phyloP scores from a whole-genome alignment of 1,140 invertebrate species.

The Euwallacea similis region DNA sequence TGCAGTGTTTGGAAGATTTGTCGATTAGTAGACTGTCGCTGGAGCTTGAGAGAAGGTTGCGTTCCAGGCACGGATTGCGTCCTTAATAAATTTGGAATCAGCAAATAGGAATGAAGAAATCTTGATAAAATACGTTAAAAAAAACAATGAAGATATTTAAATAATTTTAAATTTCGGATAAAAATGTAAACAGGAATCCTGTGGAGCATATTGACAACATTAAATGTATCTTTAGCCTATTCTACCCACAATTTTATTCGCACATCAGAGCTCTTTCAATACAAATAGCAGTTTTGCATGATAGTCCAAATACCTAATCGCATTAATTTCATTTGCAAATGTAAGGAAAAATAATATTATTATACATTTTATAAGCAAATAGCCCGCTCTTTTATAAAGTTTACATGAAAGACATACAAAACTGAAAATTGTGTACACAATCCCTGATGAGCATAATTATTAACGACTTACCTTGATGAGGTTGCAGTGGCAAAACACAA shows the following conservation, averaged over 20 bases:
- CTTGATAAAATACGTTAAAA: not conserved
- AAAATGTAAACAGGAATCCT: too few relatives aligned
- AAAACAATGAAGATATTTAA: not conserved
- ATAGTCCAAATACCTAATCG: too few relatives aligned
- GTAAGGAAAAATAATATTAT: not conserved
- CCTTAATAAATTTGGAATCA: conserved; percentile 9
- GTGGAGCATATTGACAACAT: too few relatives aligned
- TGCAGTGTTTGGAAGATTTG: conserved; percentile 66
- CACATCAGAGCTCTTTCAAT: too few relatives aligned
- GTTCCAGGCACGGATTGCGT: conserved; percentile 83
- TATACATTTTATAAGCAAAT: too few relatives aligned
- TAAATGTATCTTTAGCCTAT: too few relatives aligned
- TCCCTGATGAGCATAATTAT: not conserved
- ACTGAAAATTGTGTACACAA: too few relatives aligned
- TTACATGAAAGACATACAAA: too few relatives aligned
- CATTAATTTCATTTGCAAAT: too few relatives aligned
- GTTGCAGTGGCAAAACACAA: conserved; percentile 62
- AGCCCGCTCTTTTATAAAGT: too few relatives aligned
- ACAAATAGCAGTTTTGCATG: too few relatives aligned
- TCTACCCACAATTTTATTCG: too few relatives aligned
- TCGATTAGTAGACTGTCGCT: conserved; percentile 69
- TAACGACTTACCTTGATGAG: conserved; percentile 66
- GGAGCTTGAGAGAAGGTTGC: conserved; percentile 72
- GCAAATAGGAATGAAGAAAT: not conserved
- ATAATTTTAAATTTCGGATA: not conserved